Conservation (phyloP, 2,888 invertebrate genomes). For the Diplazon laetatorius region DNA sequence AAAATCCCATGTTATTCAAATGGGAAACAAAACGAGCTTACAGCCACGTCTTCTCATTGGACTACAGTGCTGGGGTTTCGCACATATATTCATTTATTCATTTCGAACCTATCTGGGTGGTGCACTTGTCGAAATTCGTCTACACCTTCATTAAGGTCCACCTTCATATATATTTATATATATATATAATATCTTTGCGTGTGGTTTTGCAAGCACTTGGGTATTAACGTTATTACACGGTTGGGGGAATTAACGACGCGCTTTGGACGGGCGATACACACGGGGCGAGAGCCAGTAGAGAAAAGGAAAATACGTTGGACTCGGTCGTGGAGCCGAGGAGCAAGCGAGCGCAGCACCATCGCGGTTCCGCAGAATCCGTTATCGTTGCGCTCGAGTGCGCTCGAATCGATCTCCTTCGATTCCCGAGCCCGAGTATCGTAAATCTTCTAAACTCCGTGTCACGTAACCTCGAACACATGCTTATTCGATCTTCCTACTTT, state of each 20-base stretch:
- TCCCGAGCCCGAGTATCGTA: conserved; percentile 55
- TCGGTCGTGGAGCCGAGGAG: conserved; percentile 4
- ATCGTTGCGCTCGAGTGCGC: conserved; percentile 57
- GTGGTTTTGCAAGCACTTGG: conserved; percentile 41
- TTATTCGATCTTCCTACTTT: conserved; percentile 42
- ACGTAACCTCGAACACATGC: conserved; percentile 17
- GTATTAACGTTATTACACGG: conserved; percentile 55
- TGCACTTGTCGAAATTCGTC: no score
- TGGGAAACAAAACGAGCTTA: no score
- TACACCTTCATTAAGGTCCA: no score
- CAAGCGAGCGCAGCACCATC: not conserved
- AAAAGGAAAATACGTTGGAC: conserved; percentile 23
- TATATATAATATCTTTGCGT: conserved; percentile 17
- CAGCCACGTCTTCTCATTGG: no score
- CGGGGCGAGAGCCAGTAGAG: conserved; percentile 5
- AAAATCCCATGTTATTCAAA: no score
- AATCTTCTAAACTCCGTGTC: conserved; percentile 48
- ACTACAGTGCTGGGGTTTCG: no score
- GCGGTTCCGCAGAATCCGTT: conserved; percentile 42
- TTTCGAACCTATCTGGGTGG: no score
- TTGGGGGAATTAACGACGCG: conserved; percentile 50
- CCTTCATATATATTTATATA: not conserved
- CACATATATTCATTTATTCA: no score
- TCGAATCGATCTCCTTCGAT: conserved; percentile 61
- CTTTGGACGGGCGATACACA: conserved; percentile 25